Evolutionary conservation across 2,888 invertebrate species (phyloP).

Genomic region (Acronicta alni): DNA sequence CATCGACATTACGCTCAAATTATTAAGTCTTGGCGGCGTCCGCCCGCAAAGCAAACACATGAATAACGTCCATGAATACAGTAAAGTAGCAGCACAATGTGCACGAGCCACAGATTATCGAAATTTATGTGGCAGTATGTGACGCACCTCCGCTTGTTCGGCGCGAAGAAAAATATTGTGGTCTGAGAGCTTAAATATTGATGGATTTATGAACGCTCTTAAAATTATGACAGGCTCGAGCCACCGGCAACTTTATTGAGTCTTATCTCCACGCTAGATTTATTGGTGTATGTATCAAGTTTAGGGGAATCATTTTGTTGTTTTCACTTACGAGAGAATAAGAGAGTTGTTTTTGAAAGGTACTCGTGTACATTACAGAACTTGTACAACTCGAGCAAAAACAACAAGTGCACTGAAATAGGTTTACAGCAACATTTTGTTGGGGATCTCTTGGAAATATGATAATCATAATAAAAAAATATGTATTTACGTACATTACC

Average conservation of each 20-base stretch:
- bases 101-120: conserved; percentile 81
- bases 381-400: conserved; percentile 18
- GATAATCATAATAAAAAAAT: conserved; percentile 19
- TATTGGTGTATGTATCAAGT: conserved; percentile 77
- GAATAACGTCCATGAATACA: conserved; percentile 80
- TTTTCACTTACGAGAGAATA: conserved; percentile 65
- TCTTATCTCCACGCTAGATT: conserved; percentile 80
- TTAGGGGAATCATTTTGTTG: conserved; percentile 74
- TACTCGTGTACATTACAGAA: conserved; percentile 19
- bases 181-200: conserved; percentile 85
- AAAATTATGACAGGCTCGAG: conserved; percentile 83
- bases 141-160: conserved; percentile 78
- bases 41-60: conserved; percentile 80
- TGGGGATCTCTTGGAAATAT: conserved; percentile 30
- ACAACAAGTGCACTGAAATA: conserved; percentile 47
- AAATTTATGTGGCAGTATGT: conserved; percentile 85
- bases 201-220: conserved; percentile 88
- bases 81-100: conserved; percentile 74
- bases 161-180: conserved; percentile 84
- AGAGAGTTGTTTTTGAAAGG: conserved; percentile 46
- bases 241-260: conserved; percentile 84
- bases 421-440: conserved; percentile 35
- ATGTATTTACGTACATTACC: conserved; percentile 21
- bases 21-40: conserved; percentile 80
- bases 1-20: conserved; percentile 75